These are phyloP conservation scores for Acinonyx jubatus DNA, from an alignment of 2,113 vertebrate species.

Conservation along the genomic window DNA sequence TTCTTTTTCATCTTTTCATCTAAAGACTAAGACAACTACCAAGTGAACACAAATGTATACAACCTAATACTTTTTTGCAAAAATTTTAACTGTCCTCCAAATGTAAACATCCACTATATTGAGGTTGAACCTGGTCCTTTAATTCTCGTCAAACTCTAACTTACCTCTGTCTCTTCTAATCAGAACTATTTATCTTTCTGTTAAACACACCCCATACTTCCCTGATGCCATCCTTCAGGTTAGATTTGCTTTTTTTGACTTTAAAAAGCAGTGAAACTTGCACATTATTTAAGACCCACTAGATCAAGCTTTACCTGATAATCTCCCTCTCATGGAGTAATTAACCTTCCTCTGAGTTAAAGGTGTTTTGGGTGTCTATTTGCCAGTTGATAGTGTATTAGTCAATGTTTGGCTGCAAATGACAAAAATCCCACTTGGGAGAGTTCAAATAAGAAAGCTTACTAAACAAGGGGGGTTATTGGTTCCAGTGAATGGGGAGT, in stretches of 20 bases:
- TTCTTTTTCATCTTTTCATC: slow-evolving; percentile 46
- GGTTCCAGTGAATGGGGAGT: not conserved
- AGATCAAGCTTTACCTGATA: not conserved
- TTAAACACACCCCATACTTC: accelerated
- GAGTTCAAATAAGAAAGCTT: not conserved
- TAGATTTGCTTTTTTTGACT: not conserved
- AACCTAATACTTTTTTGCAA: not conserved
- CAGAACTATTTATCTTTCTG: not conserved
- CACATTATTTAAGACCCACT: not conserved
- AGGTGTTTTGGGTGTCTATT: not conserved
- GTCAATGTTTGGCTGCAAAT: not conserved
- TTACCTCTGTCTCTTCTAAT: not conserved
- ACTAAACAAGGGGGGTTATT: not conserved
- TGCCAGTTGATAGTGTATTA: not conserved
- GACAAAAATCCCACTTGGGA: not conserved
- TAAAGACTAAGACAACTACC: slow-evolving; percentile 49
- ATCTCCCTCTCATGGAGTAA: not conserved
- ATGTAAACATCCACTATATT: not conserved
- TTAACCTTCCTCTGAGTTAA: not conserved
- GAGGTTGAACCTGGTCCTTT: not conserved
- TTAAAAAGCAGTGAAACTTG: not conserved
- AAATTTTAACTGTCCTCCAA: not conserved
- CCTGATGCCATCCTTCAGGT: not conserved
- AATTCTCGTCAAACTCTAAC: not conserved
- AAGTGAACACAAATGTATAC: not conserved